Evolutionary conservation across 2,113 vertebrate genomes (phyloP).

Genomic region (Psilopogon haemacephalus): DNA sequence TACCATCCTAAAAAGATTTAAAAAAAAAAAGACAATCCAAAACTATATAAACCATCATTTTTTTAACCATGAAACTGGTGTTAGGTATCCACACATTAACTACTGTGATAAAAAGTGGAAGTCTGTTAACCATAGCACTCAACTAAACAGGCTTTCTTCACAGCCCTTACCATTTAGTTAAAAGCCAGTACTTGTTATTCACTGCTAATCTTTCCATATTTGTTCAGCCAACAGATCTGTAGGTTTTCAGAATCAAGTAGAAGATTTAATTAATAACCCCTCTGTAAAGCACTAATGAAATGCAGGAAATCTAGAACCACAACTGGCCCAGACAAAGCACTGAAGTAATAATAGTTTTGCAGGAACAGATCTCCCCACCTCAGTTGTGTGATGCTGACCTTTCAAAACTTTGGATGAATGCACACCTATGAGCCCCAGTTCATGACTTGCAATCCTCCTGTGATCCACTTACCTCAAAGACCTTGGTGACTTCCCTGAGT

Average conservation of each 20-base stretch:
- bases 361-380: neutral
- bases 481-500: neutral
- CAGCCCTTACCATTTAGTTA: neutral
- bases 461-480: slow-evolving; percentile 38
- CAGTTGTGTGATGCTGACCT: neutral
- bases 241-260: neutral
- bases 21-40: neutral
- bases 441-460: fast-evolving
- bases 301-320: neutral
- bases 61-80: neutral
- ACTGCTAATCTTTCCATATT: neutral
- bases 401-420: neutral
- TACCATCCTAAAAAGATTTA: neutral
- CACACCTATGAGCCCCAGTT: neutral
- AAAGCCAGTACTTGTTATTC: neutral
- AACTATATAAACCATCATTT: neutral
- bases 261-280: neutral
- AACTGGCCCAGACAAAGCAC: neutral
- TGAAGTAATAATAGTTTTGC: neutral
- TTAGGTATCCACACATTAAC: neutral
- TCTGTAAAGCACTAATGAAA: neutral
- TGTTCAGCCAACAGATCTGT: neutral
- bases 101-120: neutral
- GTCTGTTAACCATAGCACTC: neutral
- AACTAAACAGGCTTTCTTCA: neutral